A percentile compares a stretch with the other conserved stretches of the same genome.
phyloP scores from a whole-genome alignment of 2,113 vertebrate genomes.

The Phaetusa simplex region DNA sequence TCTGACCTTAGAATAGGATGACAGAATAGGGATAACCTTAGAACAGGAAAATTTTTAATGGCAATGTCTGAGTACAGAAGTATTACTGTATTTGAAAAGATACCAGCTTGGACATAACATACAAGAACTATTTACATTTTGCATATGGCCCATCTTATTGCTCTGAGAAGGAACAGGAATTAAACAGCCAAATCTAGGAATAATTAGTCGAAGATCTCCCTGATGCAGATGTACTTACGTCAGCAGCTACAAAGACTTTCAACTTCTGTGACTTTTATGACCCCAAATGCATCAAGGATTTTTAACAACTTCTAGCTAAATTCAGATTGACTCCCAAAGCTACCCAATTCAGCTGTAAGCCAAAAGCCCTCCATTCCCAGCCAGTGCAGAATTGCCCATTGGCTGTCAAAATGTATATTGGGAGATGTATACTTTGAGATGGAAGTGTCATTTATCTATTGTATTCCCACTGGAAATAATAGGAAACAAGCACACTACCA shows the following conservation, averaged over 20 bases:
- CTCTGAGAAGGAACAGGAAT: not conserved
- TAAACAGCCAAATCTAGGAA: not conserved
- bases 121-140: not conserved
- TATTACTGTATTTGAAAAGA: not conserved
- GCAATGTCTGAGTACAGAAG: not conserved
- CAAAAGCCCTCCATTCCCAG: not conserved
- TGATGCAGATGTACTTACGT: fast-evolving
- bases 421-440: not conserved
- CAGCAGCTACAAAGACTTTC: not conserved
- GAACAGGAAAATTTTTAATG: not conserved
- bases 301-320: not conserved
- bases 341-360: not conserved
- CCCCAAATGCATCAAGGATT: not conserved
- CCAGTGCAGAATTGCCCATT: not conserved
- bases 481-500: not conserved
- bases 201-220: not conserved
- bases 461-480: not conserved
- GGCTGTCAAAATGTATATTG: not conserved
- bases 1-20: not conserved
- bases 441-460: not conserved
- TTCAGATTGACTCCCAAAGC: not conserved
- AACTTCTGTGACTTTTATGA: not conserved
- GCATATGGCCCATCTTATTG: not conserved
- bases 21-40: not conserved
- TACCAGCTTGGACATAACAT: not conserved